Evolutionary conservation across 2,797 vertebrate species (phyloP).

Genomic region (Protosalanx chinensis): DNA sequence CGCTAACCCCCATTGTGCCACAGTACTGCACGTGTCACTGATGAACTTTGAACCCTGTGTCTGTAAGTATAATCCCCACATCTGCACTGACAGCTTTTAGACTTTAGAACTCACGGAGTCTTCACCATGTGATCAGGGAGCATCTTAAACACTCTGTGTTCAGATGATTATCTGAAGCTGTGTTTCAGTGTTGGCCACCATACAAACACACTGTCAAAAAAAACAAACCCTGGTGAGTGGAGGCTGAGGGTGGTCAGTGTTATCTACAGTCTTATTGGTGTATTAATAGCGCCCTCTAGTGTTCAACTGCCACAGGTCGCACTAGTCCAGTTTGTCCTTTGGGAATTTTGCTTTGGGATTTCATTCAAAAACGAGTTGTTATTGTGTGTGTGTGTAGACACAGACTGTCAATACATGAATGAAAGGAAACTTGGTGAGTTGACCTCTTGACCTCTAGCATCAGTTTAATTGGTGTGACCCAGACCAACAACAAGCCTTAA

Average conservation of each 20-base stretch:
- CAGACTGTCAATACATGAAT: background rate
- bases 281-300: constrained; percentile 69
- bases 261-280: constrained; percentile 28
- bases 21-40: constrained; percentile 19
- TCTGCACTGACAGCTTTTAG: too few species aligned
- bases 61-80: too few species aligned
- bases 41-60: constrained; percentile 10
- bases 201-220: too few species aligned
- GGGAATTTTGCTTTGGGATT: background rate
- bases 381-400: background rate
- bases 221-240: too few species aligned
- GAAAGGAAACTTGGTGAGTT: background rate
- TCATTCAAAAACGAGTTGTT: background rate
- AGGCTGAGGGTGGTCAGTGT: too few species aligned
- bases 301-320: constrained; percentile 38
- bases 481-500: background rate
- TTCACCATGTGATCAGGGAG: too few species aligned
- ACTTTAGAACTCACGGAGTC: too few species aligned
- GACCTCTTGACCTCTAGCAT: constrained; percentile 23
- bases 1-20: background rate
- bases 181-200: too few species aligned
- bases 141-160: too few species aligned
- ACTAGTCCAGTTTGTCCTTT: background rate
- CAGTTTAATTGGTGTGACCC: constrained; percentile 9
- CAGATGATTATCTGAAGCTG: too few species aligned